Evolutionary conservation across 1,140 invertebrate species (phyloP).

Genomic region (Trachelipus rathkii): DNA sequence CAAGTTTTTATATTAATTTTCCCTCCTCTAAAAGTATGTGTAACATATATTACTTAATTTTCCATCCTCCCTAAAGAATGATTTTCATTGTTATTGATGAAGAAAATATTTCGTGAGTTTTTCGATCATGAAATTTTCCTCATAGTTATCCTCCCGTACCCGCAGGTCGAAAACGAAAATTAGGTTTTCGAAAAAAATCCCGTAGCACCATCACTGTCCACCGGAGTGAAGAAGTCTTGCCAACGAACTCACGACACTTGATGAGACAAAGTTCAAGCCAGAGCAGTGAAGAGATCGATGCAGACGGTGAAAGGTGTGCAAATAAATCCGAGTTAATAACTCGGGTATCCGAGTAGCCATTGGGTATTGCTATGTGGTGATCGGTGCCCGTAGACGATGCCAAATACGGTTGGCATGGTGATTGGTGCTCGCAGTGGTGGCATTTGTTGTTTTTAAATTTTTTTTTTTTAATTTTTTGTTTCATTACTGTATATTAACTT

Average conservation of each 20-base stretch:
- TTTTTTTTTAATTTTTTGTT: no score
- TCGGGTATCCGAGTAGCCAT: background rate
- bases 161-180: slow-evolving; percentile 83
- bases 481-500: no score
- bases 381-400: background rate
- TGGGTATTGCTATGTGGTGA: background rate
- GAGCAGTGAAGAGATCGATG: slow-evolving; percentile 85
- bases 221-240: slow-evolving; percentile 89
- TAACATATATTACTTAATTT: no score
- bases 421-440: slow-evolving; percentile 10
- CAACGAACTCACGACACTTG: slow-evolving; percentile 70
- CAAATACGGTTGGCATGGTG: no score
- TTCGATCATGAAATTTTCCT: background rate
- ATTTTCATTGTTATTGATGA: no score
- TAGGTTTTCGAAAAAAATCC: slow-evolving; percentile 90
- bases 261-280: slow-evolving; percentile 75
- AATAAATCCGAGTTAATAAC: background rate
- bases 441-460: background rate
- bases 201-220: slow-evolving; percentile 77
- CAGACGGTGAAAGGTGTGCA: slow-evolving; percentile 53
- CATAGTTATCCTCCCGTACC: slow-evolving; percentile 5
- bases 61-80: no score
- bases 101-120: no score
- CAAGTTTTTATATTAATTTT: no score
- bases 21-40: no score